Evolutionary conservation across 2,888 invertebrate species (phyloP).

Genomic region (Mylabris sibirica): DNA sequence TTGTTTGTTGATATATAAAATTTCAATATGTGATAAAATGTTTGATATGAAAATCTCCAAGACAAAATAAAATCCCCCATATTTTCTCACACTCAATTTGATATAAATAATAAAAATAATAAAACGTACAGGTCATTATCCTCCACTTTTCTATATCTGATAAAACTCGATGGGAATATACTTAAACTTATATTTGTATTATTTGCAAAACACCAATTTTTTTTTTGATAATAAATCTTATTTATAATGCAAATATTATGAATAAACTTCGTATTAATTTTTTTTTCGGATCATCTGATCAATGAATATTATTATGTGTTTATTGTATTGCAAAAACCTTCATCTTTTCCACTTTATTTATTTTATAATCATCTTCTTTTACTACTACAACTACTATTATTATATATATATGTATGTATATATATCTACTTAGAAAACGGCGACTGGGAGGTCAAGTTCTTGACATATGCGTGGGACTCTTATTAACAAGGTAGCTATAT

Average conservation of each 20-base stretch:
- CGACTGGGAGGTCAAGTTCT: conserved; percentile 49
- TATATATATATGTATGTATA: too few species aligned
- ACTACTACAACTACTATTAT: background rate
- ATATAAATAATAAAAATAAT: background rate
- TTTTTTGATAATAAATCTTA: background rate
- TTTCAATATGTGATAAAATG: conserved; percentile 14
- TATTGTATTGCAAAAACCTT: background rate
- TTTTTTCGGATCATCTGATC: background rate
- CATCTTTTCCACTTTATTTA: too few species aligned
- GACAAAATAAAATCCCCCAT: background rate
- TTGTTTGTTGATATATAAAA: background rate
- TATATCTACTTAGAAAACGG: background rate
- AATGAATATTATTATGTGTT: conserved; percentile 1
- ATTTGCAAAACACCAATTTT: background rate
- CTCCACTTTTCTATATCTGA: background rate
- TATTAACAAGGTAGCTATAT: conserved; percentile 57
- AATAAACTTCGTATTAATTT: too few species aligned
- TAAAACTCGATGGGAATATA: background rate
- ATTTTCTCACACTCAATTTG: conserved; percentile 9
- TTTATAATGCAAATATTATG: background rate
- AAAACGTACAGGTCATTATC: conserved; percentile 2
- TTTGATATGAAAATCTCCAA: conserved; percentile 2
- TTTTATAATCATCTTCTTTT: background rate
- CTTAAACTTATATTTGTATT: too few species aligned
- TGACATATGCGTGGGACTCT: conserved; percentile 52